These are phyloP conservation scores for Brenthis daphne DNA, from an alignment of 2,888 invertebrate species.

Conservation along the genomic window DNA sequence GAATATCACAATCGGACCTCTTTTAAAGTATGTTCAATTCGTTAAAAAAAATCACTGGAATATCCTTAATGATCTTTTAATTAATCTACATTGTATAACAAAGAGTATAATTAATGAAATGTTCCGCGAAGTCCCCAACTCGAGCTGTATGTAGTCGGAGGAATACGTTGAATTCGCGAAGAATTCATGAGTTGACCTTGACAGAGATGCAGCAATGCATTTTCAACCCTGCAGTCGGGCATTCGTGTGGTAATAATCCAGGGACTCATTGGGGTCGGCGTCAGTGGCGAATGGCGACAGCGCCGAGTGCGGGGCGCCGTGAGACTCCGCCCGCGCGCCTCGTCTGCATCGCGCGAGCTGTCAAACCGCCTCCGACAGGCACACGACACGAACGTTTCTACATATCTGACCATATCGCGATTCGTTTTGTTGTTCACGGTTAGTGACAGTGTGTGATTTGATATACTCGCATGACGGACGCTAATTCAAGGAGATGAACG, in stretches of 20 bases:
- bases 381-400: constrained; percentile 76
- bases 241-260: constrained; percentile 68
- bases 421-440: constrained; percentile 65
- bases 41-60: too few relatives aligned
- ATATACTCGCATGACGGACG: constrained; percentile 74
- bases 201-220: constrained; percentile 67
- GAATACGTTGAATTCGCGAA: constrained; percentile 37
- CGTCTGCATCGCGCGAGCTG: constrained; percentile 70
- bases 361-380: constrained; percentile 81
- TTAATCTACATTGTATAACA: not conserved
- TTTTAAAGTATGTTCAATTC: too few relatives aligned
- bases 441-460: constrained; percentile 74
- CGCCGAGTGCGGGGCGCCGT: constrained; percentile 54
- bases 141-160: constrained; percentile 24
- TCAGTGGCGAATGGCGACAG: constrained; percentile 54
- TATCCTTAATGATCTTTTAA: not conserved
- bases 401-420: constrained; percentile 63
- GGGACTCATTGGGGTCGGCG: constrained; percentile 59
- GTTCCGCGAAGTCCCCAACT: constrained; percentile 28
- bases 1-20: not conserved
- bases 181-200: constrained; percentile 65
- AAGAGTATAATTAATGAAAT: constrained; percentile 15
- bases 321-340: constrained; percentile 64
- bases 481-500: constrained; percentile 75
- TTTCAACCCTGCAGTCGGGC: constrained; percentile 72